A percentile compares a stretch with the other conserved stretches of the same genome.
Evolutionary conservation across 2,113 vertebrate species (phyloP).

Genomic region (Sarotherodon lohbergeri): DNA sequence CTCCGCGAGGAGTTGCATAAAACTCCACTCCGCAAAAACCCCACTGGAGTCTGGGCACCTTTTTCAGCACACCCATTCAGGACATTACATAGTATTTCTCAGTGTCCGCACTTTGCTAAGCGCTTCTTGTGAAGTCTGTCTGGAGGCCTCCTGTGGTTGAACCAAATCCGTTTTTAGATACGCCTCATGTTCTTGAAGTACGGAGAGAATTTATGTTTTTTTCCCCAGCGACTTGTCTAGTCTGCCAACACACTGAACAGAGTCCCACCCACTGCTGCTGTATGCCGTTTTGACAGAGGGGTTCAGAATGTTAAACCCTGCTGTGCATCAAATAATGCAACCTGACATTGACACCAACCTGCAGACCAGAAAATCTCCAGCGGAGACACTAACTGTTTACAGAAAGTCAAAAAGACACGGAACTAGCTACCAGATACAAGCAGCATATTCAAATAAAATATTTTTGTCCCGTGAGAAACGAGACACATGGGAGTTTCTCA

Average conservation of each 20-base stretch:
- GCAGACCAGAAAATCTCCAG: neutral
- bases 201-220: neutral
- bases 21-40: neutral
- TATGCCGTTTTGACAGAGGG: conserved; percentile 21
- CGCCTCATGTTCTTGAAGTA: neutral
- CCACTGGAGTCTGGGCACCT: neutral
- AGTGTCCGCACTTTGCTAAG: neutral
- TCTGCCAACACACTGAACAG: neutral
- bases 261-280: neutral
- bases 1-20: conserved; percentile 1
- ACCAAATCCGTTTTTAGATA: neutral
- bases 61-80: neutral
- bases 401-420: neutral
- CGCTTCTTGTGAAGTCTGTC: conserved; percentile 28
- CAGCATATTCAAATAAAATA: neutral
- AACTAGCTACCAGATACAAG: neutral
- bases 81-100: conserved; percentile 25
- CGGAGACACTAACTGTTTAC: neutral
- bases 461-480: neutral
- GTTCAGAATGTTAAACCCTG: conserved; percentile 47
- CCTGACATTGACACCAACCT: conserved; percentile 9
- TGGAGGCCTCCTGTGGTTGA: conserved; percentile 5
- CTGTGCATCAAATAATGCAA: conserved; percentile 22
- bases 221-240: neutral
- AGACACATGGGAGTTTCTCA: neutral